Conservation (phyloP, 1,140 invertebrate genomes). For the Papilio helenus region DNA sequence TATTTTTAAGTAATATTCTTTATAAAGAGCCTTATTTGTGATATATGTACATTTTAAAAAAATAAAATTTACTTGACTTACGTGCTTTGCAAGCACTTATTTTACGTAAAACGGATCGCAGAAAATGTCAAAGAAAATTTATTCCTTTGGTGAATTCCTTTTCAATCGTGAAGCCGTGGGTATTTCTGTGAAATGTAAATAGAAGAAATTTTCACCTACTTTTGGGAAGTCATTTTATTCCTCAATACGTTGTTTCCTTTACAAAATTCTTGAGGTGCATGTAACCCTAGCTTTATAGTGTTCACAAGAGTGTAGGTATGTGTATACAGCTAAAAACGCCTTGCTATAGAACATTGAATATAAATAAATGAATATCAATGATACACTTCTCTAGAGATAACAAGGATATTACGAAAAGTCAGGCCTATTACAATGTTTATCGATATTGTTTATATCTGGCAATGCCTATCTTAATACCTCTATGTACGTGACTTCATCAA, state of each 20-base stretch:
- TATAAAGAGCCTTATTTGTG: no score
- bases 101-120: background rate
- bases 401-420: background rate
- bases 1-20: no score
- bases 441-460: background rate
- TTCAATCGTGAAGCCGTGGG: background rate
- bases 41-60: no score
- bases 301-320: background rate
- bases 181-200: constrained; percentile 1
- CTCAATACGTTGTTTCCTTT: background rate
- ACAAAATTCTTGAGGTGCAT: background rate
- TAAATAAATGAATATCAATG: constrained; percentile 27
- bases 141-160: background rate
- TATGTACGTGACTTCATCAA: background rate
- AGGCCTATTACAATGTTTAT: background rate
- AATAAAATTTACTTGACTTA: no score
- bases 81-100: background rate
- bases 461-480: background rate
- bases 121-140: background rate
- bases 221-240: background rate
- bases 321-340: background rate
- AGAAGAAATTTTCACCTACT: background rate
- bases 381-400: background rate
- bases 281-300: background rate
- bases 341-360: background rate